A percentile compares a stretch with the other conserved stretches of the same genome.
Conservation (phyloP, 2,113 vertebrate species). For the Indicator indicator region DNA sequence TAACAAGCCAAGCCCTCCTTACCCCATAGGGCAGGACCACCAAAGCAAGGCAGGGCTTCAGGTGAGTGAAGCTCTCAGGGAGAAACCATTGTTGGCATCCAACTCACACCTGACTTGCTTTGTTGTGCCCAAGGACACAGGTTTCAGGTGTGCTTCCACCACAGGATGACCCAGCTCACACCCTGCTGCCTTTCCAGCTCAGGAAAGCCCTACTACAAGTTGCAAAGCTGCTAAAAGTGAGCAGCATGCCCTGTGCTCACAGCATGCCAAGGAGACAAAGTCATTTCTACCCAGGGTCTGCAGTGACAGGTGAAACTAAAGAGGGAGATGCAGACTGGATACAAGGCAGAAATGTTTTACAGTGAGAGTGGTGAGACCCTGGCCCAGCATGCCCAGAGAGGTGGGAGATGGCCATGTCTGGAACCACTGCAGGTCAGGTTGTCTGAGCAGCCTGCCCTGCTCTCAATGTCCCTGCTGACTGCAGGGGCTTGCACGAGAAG, state of each 20-base stretch:
- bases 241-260: not conserved
- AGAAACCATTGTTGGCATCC: fast-evolving
- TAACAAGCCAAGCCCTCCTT: not conserved
- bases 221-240: not conserved
- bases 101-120: not conserved
- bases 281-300: not conserved
- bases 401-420: not conserved
- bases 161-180: not conserved
- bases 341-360: not conserved
- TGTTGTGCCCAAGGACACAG: not conserved
- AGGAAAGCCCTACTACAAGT: not conserved
- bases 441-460: not conserved
- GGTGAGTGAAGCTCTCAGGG: not conserved
- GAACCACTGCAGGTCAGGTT: not conserved
- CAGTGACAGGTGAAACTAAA: no score
- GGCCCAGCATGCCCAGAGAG: not conserved
- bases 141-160: not conserved
- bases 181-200: not conserved
- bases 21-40: not conserved
- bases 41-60: fast-evolving
- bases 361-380: not conserved
- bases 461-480: not conserved
- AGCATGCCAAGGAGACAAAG: fast-evolving
- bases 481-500: not conserved
- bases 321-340: not conserved